Percentiles rank a stretch among this genome's conserved stretches.
These are phyloP conservation scores for Acanthornis magna DNA, from an alignment of 2,797 vertebrate genomes.

Conservation along the genomic window DNA sequence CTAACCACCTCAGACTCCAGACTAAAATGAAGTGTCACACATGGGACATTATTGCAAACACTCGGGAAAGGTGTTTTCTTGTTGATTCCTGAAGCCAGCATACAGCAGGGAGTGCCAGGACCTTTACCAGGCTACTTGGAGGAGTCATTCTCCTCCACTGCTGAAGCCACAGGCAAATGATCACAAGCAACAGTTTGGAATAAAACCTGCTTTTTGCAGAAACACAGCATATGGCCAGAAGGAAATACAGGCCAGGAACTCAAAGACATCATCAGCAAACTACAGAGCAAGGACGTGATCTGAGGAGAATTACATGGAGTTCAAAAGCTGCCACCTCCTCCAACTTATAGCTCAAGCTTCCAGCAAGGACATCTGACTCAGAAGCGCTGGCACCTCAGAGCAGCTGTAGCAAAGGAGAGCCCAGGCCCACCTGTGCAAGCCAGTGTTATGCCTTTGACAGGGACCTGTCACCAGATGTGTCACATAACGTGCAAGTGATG, in stretches of 20 bases:
- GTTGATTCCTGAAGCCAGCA: neutral
- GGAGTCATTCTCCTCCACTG: neutral
- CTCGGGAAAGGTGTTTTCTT: neutral
- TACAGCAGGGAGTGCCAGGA: neutral
- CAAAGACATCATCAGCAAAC: neutral
- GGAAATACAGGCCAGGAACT: neutral
- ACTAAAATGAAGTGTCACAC: neutral
- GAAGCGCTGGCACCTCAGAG: neutral
- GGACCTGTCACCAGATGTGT: neutral
- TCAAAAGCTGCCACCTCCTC: neutral
- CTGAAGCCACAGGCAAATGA: neutral
- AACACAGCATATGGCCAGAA: neutral
- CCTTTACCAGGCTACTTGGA: neutral
- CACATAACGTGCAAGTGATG: neutral
- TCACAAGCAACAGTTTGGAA: neutral
- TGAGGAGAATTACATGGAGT: neutral
- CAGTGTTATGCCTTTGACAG: accelerated
- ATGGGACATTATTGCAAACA: neutral
- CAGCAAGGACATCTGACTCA: neutral
- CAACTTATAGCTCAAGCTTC: neutral
- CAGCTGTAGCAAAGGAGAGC: neutral
- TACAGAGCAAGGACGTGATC: neutral
- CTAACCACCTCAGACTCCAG: neutral
- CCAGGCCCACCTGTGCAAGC: neutral
- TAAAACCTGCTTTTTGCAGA: neutral